These are phyloP conservation scores for Idaea straminata DNA, from an alignment of 2,888 invertebrate species.

Conservation along the genomic window DNA sequence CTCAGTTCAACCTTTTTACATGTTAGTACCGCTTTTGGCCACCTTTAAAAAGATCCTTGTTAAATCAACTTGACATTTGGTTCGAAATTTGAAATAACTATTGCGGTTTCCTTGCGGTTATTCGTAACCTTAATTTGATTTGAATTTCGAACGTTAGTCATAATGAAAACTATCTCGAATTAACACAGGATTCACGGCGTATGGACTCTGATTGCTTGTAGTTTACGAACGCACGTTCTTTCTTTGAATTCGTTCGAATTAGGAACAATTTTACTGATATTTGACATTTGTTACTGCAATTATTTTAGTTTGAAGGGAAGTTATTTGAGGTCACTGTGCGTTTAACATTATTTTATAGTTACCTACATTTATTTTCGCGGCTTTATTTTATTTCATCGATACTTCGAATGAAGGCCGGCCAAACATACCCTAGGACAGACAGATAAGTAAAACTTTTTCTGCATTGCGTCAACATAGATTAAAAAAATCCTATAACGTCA, in stretches of 20 bases:
- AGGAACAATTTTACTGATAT: constrained; percentile 37
- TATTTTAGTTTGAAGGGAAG: not conserved
- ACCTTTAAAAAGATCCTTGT: constrained; percentile 2
- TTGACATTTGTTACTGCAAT: constrained; percentile 24
- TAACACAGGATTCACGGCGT: constrained; percentile 59
- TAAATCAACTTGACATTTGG: constrained; percentile 52
- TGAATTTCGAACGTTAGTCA: constrained; percentile 8
- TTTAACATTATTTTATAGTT: too few species aligned
- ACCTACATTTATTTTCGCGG: too few species aligned
- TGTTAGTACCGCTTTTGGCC: not conserved
- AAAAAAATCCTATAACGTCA: too few species aligned
- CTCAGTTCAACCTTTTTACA: not conserved
- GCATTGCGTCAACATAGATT: too few species aligned
- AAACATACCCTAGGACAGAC: too few species aligned
- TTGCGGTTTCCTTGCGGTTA: constrained; percentile 41
- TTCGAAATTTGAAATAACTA: constrained; percentile 41
- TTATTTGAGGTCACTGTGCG: not conserved
- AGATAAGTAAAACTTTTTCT: too few species aligned
- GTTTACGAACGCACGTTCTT: constrained; percentile 59
- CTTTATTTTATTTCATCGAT: too few species aligned
- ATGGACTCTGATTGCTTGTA: constrained; percentile 50
- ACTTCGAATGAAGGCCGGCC: too few species aligned
- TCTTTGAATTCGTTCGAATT: constrained; percentile 44
- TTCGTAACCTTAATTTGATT: not conserved
- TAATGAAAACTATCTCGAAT: constrained; percentile 39